Evolutionary conservation across 2,797 vertebrate species (phyloP).

Genomic region (Poeciliopsis turneri): DNA sequence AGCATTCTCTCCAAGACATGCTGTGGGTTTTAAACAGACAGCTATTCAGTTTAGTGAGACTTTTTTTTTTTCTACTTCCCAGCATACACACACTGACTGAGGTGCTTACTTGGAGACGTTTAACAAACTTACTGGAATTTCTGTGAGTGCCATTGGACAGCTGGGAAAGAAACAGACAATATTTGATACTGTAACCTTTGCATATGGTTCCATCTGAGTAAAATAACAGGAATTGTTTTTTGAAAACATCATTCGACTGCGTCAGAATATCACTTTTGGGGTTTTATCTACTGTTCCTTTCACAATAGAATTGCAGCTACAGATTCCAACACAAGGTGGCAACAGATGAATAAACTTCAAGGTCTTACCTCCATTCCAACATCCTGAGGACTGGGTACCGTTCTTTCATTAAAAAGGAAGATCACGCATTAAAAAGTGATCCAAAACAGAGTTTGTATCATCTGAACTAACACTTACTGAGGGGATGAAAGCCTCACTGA

Average conservation of each 20-base stretch:
- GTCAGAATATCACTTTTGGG: neutral
- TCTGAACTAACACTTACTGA: constrained; percentile 53
- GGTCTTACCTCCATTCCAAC: constrained; percentile 39
- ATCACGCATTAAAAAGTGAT: neutral
- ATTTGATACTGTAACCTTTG: neutral
- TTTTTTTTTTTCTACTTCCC: neutral
- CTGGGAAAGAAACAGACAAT: constrained; percentile 54
- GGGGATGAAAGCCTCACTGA: constrained; percentile 23
- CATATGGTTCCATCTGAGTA: neutral
- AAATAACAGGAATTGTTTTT: neutral
- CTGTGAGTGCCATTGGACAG: constrained; percentile 31
- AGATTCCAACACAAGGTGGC: constrained; percentile 42
- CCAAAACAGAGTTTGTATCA: neutral
- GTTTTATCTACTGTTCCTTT: neutral
- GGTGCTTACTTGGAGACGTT: neutral
- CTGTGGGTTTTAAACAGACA: constrained; percentile 33
- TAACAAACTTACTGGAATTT: constrained; percentile 61
- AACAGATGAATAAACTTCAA: constrained; percentile 15
- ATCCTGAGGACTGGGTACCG: constrained; percentile 41
- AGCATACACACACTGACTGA: neutral
- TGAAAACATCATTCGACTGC: neutral
- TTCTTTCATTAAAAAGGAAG: constrained; percentile 44
- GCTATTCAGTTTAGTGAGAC: constrained; percentile 1
- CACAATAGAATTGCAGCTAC: neutral
- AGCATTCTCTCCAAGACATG: constrained; percentile 29